Conservation (phyloP, 2,797 vertebrate genomes). For the Yasuhikotakia modesta region DNA sequence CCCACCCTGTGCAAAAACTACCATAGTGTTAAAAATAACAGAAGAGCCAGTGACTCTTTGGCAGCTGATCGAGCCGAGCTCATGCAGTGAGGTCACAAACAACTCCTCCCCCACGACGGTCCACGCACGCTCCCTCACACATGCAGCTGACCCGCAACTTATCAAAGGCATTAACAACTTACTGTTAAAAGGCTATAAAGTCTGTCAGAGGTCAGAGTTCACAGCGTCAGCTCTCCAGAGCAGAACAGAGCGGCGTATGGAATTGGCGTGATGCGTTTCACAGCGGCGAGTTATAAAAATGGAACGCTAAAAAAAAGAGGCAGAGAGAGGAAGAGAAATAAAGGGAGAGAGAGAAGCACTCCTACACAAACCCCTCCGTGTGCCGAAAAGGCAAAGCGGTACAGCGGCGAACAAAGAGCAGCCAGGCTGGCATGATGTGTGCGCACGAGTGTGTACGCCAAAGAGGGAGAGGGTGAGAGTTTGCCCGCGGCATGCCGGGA, state of each 20-base stretch:
- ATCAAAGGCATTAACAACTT: slow-evolving; percentile 64
- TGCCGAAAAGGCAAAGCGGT: slow-evolving; percentile 54
- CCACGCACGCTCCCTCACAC: slow-evolving; percentile 48
- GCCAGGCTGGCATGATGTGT: slow-evolving; percentile 57
- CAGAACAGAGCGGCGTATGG: slow-evolving; percentile 51
- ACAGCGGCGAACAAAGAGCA: slow-evolving; percentile 63
- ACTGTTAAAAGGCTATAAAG: slow-evolving; percentile 61
- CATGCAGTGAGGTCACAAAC: slow-evolving; percentile 49
- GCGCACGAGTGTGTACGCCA: slow-evolving; percentile 33
- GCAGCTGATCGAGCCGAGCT: slow-evolving; percentile 50
- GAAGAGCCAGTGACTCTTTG: slow-evolving; percentile 47
- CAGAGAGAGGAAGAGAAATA: slow-evolving; percentile 43
- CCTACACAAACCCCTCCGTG: slow-evolving; percentile 63
- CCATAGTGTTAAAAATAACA: slow-evolving; percentile 57
- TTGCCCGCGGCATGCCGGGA: slow-evolving; percentile 62
- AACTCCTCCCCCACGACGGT: slow-evolving; percentile 47
- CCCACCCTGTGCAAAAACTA: slow-evolving; percentile 32
- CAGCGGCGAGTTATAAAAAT: slow-evolving; percentile 63
- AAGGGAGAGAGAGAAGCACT: slow-evolving; percentile 49
- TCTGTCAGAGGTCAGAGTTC: slow-evolving; percentile 57
- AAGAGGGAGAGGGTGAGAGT: slow-evolving; percentile 48
- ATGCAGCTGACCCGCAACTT: slow-evolving; percentile 52
- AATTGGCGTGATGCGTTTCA: slow-evolving; percentile 60
- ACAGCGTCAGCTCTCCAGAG: slow-evolving; percentile 55
- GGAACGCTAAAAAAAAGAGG: slow-evolving; percentile 56